A percentile compares a stretch with the other conserved stretches of the same genome.
These are phyloP conservation scores for Rhincodon typus DNA, from an alignment of 2,797 vertebrate species.

Conservation along the genomic window DNA sequence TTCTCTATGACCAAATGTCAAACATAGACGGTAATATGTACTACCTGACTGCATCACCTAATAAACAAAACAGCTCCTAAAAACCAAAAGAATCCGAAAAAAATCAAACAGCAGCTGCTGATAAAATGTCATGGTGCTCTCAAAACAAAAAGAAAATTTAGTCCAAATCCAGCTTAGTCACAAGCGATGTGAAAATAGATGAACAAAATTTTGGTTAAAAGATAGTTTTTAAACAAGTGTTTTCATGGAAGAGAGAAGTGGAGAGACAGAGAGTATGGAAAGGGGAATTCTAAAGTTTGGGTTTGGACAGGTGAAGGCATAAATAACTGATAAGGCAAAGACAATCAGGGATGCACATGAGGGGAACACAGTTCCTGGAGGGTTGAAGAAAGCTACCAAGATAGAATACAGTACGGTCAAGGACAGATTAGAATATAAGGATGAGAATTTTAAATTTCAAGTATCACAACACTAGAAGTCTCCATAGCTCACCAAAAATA, in stretches of 20 bases:
- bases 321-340: background rate
- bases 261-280: background rate
- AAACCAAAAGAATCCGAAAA: too few relatives aligned
- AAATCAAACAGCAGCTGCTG: too few relatives aligned
- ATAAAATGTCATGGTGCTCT: too few relatives aligned
- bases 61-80: too few relatives aligned
- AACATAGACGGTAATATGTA: too few relatives aligned
- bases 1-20: too few relatives aligned
- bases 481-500: background rate
- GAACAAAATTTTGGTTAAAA: background rate
- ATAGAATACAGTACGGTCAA: background rate
- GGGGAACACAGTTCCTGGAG: background rate
- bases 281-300: background rate
- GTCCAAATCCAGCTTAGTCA: background rate
- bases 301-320: background rate
- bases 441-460: background rate
- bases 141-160: too few relatives aligned
- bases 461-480: background rate
- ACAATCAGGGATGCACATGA: background rate
- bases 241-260: background rate
- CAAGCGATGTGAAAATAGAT: background rate
- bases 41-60: too few relatives aligned
- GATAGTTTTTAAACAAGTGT: background rate
- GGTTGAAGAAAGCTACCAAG: background rate
- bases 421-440: background rate